These are phyloP conservation scores for Elegia similella DNA, from an alignment of 2,888 invertebrate genomes.

Conservation along the genomic window DNA sequence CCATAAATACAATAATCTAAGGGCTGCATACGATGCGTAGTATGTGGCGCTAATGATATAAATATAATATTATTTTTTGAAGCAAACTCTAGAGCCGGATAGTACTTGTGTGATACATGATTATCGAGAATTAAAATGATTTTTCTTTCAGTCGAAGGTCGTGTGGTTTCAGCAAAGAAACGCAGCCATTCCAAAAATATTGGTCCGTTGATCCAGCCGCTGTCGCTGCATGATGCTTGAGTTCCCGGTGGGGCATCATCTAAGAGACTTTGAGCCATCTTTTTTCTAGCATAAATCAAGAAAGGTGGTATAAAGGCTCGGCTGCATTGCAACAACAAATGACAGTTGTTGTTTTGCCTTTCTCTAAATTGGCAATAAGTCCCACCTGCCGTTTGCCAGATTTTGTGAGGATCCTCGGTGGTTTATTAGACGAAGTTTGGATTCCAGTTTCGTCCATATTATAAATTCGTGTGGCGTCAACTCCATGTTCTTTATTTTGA, in stretches of 20 bases:
- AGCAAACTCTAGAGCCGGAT: conserved; percentile 10
- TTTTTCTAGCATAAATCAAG: conserved; percentile 41
- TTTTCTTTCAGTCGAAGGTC: conserved; percentile 34
- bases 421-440: conserved; percentile 28
- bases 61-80: conserved; percentile 13
- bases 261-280: conserved; percentile 35
- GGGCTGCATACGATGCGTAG: conserved; percentile 1
- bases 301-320: conserved; percentile 39
- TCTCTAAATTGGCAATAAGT: no score
- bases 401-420: conserved; percentile 27
- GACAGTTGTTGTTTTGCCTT: conserved; percentile 31
- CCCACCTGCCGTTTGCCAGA: no score
- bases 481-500: no score
- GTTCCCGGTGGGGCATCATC: conserved; percentile 37
- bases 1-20: conserved; percentile 15
- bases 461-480: no score
- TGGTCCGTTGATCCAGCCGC: conserved; percentile 35
- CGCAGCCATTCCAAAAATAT: conserved; percentile 35
- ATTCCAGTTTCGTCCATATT: conserved; percentile 33
- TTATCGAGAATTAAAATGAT: conserved; percentile 31
- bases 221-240: conserved; percentile 31
- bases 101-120: conserved; percentile 8
- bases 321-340: conserved; percentile 25
- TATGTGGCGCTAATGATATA: conserved; percentile 15
- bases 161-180: conserved; percentile 33